Percentiles rank a stretch among this genome's conserved stretches.
Evolutionary conservation across 2,888 invertebrate genomes (phyloP).

Genomic region (Drosophila niveifrons): DNA sequence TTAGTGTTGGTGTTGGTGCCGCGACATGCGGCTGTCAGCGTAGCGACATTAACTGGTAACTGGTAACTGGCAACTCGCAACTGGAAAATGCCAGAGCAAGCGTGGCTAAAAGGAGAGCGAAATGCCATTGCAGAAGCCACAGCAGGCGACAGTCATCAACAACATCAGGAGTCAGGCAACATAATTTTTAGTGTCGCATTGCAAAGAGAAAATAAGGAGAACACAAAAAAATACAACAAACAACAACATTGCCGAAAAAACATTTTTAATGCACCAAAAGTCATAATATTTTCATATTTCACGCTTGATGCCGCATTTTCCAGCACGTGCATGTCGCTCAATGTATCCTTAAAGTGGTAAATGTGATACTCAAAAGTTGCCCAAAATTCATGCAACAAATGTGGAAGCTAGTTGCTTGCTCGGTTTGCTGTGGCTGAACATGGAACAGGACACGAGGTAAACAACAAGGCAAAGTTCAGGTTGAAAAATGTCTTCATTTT

Average conservation of each 20-base stretch:
- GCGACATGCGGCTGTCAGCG: constrained; percentile 54
- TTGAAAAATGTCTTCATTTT: constrained; percentile 70
- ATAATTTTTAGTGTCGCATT: constrained; percentile 49
- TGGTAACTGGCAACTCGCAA: constrained; percentile 8
- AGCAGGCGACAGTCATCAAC: constrained; percentile 53
- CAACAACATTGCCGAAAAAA: constrained; percentile 46
- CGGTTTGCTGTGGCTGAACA: background rate
- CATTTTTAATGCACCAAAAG: constrained; percentile 73
- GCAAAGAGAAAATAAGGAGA: constrained; percentile 4
- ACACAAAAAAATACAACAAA: constrained; percentile 11
- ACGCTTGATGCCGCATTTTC: constrained; percentile 45
- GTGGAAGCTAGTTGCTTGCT: background rate
- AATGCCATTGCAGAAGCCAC: constrained; percentile 38
- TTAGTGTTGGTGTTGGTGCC: constrained; percentile 26
- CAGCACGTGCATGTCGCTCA: constrained; percentile 47
- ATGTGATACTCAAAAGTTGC: constrained; percentile 44
- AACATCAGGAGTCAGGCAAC: constrained; percentile 49
- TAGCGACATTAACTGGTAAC: constrained; percentile 50
- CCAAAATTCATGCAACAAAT: constrained; percentile 21
- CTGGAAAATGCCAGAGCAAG: constrained; percentile 27
- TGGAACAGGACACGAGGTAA: constrained; percentile 22
- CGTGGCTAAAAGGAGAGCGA: constrained; percentile 6
- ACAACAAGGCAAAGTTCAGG: constrained; percentile 53
- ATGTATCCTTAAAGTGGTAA: constrained; percentile 64
- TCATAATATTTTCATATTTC: constrained; percentile 75